phyloP scores from a whole-genome alignment of 2,113 vertebrate species.

The Syngnathus scovelli region DNA sequence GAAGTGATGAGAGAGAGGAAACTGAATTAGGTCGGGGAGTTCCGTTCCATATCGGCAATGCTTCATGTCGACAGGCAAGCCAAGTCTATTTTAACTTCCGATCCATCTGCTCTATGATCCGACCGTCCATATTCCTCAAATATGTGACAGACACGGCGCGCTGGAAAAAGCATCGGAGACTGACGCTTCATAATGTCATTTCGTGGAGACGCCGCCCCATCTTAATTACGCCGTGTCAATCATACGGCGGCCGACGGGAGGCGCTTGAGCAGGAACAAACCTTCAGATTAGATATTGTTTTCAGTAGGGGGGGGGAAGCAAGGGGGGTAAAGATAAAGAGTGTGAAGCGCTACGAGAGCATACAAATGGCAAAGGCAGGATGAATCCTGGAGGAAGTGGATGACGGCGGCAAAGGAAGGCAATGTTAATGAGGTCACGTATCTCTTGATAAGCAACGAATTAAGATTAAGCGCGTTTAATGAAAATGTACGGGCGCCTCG shows the following conservation, averaged over 20 bases:
- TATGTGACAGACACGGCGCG: constrained; percentile 27
- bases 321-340: constrained; percentile 35
- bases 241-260: constrained; percentile 30
- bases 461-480: constrained; percentile 64
- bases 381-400: constrained; percentile 23
- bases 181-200: constrained; percentile 54
- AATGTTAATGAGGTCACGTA: constrained; percentile 70
- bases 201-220: constrained; percentile 55
- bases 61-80: constrained; percentile 47
- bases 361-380: constrained; percentile 33
- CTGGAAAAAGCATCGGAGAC: constrained; percentile 24
- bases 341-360: constrained; percentile 31
- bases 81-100: constrained; percentile 65
- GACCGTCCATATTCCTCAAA: constrained; percentile 36
- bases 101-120: constrained; percentile 64
- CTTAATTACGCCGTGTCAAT: constrained; percentile 54
- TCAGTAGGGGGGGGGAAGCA: constrained; percentile 20
- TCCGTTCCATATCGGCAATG: constrained; percentile 51
- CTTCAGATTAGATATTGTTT: constrained; percentile 59
- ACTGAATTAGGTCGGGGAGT: constrained; percentile 48
- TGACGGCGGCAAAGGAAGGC: constrained; percentile 30
- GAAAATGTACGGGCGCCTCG: constrained; percentile 51
- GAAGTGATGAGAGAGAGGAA: constrained; percentile 41
- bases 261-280: constrained; percentile 21
- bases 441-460: constrained; percentile 64